A percentile compares a stretch with the other conserved stretches of the same genome.
Evolutionary conservation across 2,888 invertebrate genomes (phyloP).

Genomic region (Hypselothyrea guttata): DNA sequence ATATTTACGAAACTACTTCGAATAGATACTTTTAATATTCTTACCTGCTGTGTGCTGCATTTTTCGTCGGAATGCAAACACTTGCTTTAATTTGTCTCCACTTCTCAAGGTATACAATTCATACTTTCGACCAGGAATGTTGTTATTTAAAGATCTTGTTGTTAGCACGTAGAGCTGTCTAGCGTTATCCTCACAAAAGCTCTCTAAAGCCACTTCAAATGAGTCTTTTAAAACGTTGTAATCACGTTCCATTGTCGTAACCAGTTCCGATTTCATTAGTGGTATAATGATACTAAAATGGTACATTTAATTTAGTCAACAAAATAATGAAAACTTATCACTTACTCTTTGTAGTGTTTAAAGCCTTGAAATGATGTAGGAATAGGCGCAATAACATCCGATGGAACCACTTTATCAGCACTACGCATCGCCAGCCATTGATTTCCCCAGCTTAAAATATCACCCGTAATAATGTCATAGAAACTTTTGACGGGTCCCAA

Average conservation of each 20-base stretch:
- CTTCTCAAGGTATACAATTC: constrained; percentile 60
- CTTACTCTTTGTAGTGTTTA: constrained; percentile 85
- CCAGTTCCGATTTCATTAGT: constrained; percentile 79
- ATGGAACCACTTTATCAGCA: constrained; percentile 83
- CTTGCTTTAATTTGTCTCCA: constrained; percentile 23
- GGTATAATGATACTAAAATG: constrained; percentile 73
- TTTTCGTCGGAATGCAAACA: constrained; percentile 60
- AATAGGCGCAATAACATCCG: constrained; percentile 83
- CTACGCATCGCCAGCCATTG: constrained; percentile 86
- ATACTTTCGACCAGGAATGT: constrained; percentile 31
- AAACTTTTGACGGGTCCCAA: constrained; percentile 55
- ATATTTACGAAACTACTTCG: not conserved
- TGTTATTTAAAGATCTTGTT: constrained; percentile 59
- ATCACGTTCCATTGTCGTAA: constrained; percentile 70
- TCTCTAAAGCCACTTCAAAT: constrained; percentile 53
- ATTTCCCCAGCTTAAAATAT: constrained; percentile 86
- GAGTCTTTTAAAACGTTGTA: constrained; percentile 36
- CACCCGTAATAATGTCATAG: constrained; percentile 83
- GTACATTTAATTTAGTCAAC: too few species aligned
- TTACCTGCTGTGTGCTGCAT: constrained; percentile 53
- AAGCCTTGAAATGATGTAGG: constrained; percentile 84
- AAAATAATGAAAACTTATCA: not conserved
- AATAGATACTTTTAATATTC: not conserved
- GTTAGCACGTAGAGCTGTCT: constrained; percentile 55
- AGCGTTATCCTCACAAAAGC: constrained; percentile 34